phyloP scores from a whole-genome alignment of 1,140 invertebrate genomes.

The Melanaphis sacchari region DNA sequence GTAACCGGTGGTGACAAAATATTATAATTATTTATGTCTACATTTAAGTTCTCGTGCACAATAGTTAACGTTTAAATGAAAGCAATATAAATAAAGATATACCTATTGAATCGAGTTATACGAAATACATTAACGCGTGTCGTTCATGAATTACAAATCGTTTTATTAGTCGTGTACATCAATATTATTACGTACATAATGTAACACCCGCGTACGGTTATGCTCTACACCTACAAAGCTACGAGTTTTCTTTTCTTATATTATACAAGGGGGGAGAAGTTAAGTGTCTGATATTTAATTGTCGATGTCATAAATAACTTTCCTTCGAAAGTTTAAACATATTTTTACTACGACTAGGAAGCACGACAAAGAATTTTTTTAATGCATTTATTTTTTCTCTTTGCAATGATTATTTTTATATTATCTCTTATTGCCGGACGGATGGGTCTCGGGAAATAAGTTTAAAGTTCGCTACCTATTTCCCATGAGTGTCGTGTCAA shows the following conservation, averaged over 20 bases:
- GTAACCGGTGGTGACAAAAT: background rate
- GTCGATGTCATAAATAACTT: background rate
- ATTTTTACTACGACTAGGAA: background rate
- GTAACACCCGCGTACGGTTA: background rate
- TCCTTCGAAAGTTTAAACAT: background rate
- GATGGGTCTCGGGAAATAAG: background rate
- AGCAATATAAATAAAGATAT: background rate
- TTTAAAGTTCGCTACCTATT: background rate
- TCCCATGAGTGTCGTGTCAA: background rate
- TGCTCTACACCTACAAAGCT: background rate
- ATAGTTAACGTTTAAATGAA: background rate
- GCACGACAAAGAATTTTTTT: background rate
- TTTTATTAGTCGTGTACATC: background rate
- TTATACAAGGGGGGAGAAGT: background rate
- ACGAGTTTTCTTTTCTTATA: background rate
- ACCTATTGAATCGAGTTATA: background rate
- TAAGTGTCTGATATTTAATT: background rate
- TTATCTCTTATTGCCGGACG: background rate
- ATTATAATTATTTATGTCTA: background rate
- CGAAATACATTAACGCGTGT: background rate
- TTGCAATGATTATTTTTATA: background rate
- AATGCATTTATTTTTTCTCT: slow-evolving; percentile 6
- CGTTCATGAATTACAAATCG: background rate
- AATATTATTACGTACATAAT: background rate
- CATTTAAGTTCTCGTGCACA: background rate